Evolutionary conservation across 2,888 invertebrate genomes (phyloP).

Genomic region (Habroteleia sp.): DNA sequence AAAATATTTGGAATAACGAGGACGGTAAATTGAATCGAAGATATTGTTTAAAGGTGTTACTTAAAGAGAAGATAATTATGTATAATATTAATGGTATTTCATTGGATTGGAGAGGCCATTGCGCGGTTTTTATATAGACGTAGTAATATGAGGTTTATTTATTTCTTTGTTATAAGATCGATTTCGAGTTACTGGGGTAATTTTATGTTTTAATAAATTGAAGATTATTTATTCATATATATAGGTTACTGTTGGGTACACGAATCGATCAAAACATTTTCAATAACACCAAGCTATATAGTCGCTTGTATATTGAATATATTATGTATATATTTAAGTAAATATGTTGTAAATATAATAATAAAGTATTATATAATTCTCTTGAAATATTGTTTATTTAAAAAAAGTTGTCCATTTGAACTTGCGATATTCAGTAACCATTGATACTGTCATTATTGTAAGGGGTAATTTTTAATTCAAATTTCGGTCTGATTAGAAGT

Average conservation of each 20-base stretch:
- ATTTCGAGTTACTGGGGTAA: not conserved
- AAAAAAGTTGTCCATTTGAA: slow-evolving; percentile 25
- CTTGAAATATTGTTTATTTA: slow-evolving; percentile 41
- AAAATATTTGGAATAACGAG: not conserved
- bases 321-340: slow-evolving; percentile 52
- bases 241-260: slow-evolving; percentile 14
- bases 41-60: slow-evolving; percentile 39
- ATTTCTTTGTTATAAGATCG: slow-evolving; percentile 40
- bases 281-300: slow-evolving; percentile 26
- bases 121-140: slow-evolving; percentile 9
- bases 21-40: slow-evolving; percentile 4
- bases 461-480: slow-evolving; percentile 1
- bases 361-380: slow-evolving; percentile 55
- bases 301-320: slow-evolving; percentile 37
- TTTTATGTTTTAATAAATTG: slow-evolving; percentile 10
- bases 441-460: not conserved
- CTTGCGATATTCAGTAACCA: slow-evolving; percentile 9
- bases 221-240: slow-evolving; percentile 37
- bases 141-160: slow-evolving; percentile 28
- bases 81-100: too few relatives aligned
- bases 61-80: too few relatives aligned
- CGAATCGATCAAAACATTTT: slow-evolving; percentile 13
- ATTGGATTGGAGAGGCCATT: slow-evolving; percentile 10
- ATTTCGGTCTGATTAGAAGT: slow-evolving; percentile 1
- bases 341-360: slow-evolving; percentile 48